Evolutionary conservation across 92 coral and sea anemone genomes (phyloP).

Genomic region (Scolanthus callimorphus): DNA sequence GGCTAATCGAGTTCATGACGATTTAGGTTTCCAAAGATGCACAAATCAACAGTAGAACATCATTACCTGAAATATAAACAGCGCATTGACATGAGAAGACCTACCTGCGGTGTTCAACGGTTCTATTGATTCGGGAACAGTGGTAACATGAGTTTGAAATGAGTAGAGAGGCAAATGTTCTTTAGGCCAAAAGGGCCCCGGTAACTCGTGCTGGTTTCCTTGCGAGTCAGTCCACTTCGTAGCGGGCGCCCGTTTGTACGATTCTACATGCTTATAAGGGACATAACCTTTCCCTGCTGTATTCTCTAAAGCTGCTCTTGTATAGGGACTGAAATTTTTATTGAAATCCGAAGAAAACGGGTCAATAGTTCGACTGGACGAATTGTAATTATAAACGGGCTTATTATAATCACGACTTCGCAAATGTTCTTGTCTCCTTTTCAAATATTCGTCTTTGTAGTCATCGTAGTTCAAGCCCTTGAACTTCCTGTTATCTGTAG

Average conservation of each 20-base stretch:
- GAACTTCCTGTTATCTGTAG: conserved; percentile 11
- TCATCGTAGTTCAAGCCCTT: conserved; percentile 48
- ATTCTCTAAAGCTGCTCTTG: conserved; percentile 67
- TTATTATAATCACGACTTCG: conserved; percentile 26
- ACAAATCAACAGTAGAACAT: too few relatives aligned
- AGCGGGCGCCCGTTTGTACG: conserved; percentile 55
- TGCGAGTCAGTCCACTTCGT: conserved; percentile 55
- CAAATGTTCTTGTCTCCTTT: conserved; percentile 59
- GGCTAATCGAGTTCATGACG: too few relatives aligned
- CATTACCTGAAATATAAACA: neutral
- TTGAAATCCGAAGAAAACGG: conserved; percentile 60
- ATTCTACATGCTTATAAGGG: neutral
- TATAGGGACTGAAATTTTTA: conserved; percentile 52
- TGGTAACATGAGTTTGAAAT: conserved; percentile 56
- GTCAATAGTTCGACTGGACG: conserved; percentile 10
- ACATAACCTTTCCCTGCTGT: neutral
- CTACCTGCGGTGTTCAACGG: conserved; percentile 78
- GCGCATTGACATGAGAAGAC: conserved; percentile 3
- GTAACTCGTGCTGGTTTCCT: conserved; percentile 54
- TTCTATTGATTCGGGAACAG: conserved; percentile 69
- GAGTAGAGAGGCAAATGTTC: conserved; percentile 83
- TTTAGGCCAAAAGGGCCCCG: conserved; percentile 93
- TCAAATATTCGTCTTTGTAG: conserved; percentile 34
- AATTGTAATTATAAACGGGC: neutral
- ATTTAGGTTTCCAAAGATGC: too few relatives aligned